Evolutionary conservation across 1,140 invertebrate genomes (phyloP), one percentile per base, ranked within the genome.

Genomic region (Eulimnadia texana): DNA sequence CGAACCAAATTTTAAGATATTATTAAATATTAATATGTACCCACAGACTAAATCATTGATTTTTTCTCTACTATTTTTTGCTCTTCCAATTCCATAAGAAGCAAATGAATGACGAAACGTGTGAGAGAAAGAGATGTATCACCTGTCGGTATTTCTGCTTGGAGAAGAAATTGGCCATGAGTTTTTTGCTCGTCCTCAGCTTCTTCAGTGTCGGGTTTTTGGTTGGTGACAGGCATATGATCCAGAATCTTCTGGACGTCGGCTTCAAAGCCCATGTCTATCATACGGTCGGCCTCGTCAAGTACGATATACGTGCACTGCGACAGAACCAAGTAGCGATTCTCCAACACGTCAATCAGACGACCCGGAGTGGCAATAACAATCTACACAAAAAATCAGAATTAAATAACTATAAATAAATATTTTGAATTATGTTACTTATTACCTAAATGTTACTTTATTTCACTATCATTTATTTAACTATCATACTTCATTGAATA

Each of bases 281-380:
- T 97, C 95, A 99, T 99, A 70, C 93, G 81, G 78, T 99, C 95
- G 52, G 95, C 95, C 78, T 93, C 90, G 70, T 93, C 89, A 53
- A 93, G 75, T n/a, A 93, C 89, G 66, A 92, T 90, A 70, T 92
- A 92, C 52, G 88, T 92, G 72, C 97, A 99, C 69, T 96, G 89
- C 73, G 88, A 92, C 0, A 99, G 75, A 9, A 98, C 95, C 57
- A 99, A 79, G 72, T 99, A 99, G 65, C 94, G 81, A 75, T 99
- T 99, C 76, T 99, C 96, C 53, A 99, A 75, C 0, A 99, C 95
- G 78, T 99, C 97, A 67, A 99, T 96, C 9, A 99, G 79, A 83
- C 97, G 89, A 79, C 97, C 97, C 53, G 97, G 97, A 0, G 97
- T 99, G 24, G 96, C 97, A 72, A 99, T 99, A n/a, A 99, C 95